Evolutionary conservation across 2,113 vertebrate species (phyloP).

Genomic region (Benitochromis conjunctus): DNA sequence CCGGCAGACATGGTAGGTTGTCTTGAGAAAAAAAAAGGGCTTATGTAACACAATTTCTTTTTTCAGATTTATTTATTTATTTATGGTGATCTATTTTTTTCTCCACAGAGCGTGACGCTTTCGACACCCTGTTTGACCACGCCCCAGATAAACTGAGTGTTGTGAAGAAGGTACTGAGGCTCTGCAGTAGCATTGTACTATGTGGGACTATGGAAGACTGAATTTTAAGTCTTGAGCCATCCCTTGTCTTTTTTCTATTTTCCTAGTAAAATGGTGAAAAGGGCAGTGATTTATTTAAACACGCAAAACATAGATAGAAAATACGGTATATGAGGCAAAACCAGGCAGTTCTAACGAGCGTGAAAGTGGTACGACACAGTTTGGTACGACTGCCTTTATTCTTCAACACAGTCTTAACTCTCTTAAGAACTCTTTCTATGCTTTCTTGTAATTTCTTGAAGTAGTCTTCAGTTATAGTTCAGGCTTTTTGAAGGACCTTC

Average conservation of each 20-base stretch:
- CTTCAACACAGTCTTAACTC: background rate
- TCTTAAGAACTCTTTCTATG: background rate
- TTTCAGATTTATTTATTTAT: too few relatives aligned
- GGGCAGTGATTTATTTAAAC: background rate
- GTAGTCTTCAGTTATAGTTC: background rate
- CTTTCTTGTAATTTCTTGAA: background rate
- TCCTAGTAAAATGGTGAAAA: background rate
- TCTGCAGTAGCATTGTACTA: background rate
- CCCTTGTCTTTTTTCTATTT: background rate
- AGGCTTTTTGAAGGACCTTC: background rate
- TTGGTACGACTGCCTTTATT: background rate
- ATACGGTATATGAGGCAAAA: background rate
- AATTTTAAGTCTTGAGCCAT: background rate
- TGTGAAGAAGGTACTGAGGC: constrained; percentile 87
- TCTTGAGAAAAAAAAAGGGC: background rate
- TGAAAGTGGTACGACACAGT: too few relatives aligned
- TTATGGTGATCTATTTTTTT: background rate
- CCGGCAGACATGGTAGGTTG: constrained; percentile 89
- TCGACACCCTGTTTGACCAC: constrained; percentile 96
- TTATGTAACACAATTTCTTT: background rate
- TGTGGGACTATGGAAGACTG: background rate
- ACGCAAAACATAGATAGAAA: background rate
- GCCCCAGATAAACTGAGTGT: constrained; percentile 97
- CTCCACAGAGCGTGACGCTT: constrained; percentile 90
- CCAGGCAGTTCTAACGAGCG: background rate